Base-by-base conservation (phyloP, 2,888 invertebrate species). In the Andrena trimmerana region DNA sequence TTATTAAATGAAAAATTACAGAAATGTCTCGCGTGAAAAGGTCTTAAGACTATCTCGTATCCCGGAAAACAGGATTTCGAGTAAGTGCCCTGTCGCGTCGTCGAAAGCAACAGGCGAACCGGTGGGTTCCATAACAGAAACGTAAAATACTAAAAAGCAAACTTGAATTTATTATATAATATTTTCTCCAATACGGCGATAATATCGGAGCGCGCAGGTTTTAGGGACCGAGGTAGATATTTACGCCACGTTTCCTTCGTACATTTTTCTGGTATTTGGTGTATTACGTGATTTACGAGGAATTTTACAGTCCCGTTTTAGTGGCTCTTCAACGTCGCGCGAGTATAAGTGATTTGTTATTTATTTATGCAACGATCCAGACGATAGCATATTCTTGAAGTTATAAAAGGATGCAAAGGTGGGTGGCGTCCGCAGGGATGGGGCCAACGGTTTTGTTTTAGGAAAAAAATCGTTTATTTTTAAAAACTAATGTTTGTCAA, bases 51-150 rank as follows among this genome's bases (percentile, higher is more conserved):
- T 36, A 16, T 29, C n/a, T 36, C 16, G 27, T 36, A 69, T 57
- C 57, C 57, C n/a, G 57, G 36, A 27, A 54, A 69, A 69, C 69
- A 57, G 69, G 57, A 69, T 69, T 69, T 69, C 69, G 57, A 36
- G 33, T 27, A 57, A 57, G 36, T 31, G 69, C 57, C 27, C 57
- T 69, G 54, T 69, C 69, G 36, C 57, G 57, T 57, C 57, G 36
- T 24, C 27, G 10, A 69, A n/a, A 69, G 54, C 36, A 16, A 69
- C 54, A 69, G 57, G 52, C 69, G 13, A 54, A 24, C 36, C 54
- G 33, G 36, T 57, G 31, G 10, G 52, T 52, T 33, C 36, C 27
- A 57, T 54, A 69, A 33, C 16, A 69, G 24, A 36, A 33, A 24
- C 3, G 16, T 60, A 60, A 42, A 42, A 42, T 42, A 42, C 24